Evolutionary conservation across 2,113 vertebrate species (phyloP), one percentile per base, ranked within the genome.

Genomic region (Lamprotornis superbus): DNA sequence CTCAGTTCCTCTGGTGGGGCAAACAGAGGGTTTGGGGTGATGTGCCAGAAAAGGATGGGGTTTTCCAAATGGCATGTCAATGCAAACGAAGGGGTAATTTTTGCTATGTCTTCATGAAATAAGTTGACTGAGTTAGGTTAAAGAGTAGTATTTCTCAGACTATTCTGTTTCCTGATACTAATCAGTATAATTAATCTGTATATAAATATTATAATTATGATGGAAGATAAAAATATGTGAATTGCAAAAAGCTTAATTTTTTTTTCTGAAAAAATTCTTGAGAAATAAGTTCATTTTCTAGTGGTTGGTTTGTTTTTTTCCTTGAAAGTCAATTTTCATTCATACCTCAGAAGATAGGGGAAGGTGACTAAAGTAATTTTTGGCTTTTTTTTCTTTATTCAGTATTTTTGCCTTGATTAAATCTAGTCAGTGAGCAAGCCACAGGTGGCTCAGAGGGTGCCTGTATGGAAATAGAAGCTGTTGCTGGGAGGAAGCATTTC

Each of bases 121-220:
- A 88, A 86, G 10, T 76, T 73, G 83, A 59, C 42, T 31, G 53
- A 85, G 10, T 87, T 56, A 76, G n/a, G 28, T 61, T 59, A 65
- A 46, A 69, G 19, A 73, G 7, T 35, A 76, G 24, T 27, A 67
- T 31, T 79, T 92, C 55, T 82, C 17, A 46, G 23, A 75, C 46
- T 93, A 31, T 89, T 92, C 53, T 52, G 52, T 83, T 93, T 90
- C 76, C 49, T 83, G 40, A 73, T 61, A 50, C 24, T 84, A 92
- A 84, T 90, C 63, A 81, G 56, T 53, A 65, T 52, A 95, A 94
- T 87, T 71, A 77, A 83, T 77, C n/a, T 68, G 20, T 77, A 86
- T 18, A 70, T 67, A 95, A 91, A 74, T 63, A 53, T 33, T 70
- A 44, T 40, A 44, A 59, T 81, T 84, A 39, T 60, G 24, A 44